Base-by-base conservation (phyloP, 1,140 invertebrate species). In the Cyclina sinensis region DNA sequence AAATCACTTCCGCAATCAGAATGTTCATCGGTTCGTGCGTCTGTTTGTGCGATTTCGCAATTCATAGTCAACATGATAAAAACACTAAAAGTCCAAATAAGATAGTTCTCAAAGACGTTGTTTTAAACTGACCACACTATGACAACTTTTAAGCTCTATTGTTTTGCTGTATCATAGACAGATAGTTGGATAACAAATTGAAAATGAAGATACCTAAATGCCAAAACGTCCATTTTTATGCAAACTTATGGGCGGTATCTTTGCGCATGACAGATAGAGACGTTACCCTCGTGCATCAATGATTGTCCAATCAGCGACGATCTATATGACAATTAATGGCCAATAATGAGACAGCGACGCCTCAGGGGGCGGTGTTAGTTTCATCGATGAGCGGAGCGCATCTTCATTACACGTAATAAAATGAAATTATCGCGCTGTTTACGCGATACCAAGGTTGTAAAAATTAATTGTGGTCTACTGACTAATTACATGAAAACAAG, bases 1-100 rank as follows among this genome's bases (percentile, higher is more conserved):
- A 59, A 48, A 24, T 88, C 86, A 62, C 86, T 88, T 43, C 86
- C 86, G 37, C 39, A 51, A 51, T 88, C 86, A 0, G 86, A 88
- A 30, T 74, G 62, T 57, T 74, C 86, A 11, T 88, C 79, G 11
- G 79, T 30, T 1, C 62, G 68, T 12, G 48, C 39, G 51, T 82
- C 57, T 16, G 51, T 59, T n/a, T 39, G 51, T 18, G 30, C 3
- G 5, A 54, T 79, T 70, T 87, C 85, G 48, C 59, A 68, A 27
- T 57, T 80, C 85, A 87, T 79, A 43, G 74, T 87, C 12, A 87
- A 48, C 85, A 87, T 87, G 32, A 18, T 87, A 70, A 37, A 27
- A 51, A 54, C 43, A 32, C 9, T 79, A 11, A 24, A 9, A 79
- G 76, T 43, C 48, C 76, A 24, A 2, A 32, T 14, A 54, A 32